Evolutionary conservation across 2,888 invertebrate species (phyloP).

Genomic region (Volucella inanis): DNA sequence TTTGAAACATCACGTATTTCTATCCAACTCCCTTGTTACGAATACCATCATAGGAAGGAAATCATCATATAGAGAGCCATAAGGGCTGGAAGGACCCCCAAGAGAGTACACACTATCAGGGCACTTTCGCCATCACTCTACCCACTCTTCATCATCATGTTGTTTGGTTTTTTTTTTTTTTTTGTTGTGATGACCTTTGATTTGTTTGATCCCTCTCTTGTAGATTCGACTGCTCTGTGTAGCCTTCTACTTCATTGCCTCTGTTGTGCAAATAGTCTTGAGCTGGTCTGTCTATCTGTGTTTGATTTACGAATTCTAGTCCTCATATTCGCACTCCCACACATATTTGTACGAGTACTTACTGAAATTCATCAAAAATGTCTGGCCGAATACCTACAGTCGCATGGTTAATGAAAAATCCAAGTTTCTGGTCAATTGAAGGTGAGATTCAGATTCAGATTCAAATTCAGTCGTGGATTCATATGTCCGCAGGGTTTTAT

Average conservation of each 20-base stretch:
- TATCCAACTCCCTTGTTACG: constrained; percentile 11
- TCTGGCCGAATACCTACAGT: too few species aligned
- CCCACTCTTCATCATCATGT: background rate
- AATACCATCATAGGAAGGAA: background rate
- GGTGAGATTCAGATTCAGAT: background rate
- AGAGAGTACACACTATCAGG: constrained; percentile 32
- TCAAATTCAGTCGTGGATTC: background rate
- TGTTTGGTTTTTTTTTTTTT: background rate
- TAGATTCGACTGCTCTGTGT: background rate
- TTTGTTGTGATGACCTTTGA: constrained; percentile 33
- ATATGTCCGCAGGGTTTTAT: constrained; percentile 2
- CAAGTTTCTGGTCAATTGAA: constrained; percentile 60
- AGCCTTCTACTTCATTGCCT: background rate
- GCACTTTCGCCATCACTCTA: background rate
- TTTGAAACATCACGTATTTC: constrained; percentile 64
- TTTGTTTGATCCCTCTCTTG: constrained; percentile 11
- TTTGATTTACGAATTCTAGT: constrained; percentile 35
- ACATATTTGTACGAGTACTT: too few species aligned
- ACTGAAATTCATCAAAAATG: too few species aligned
- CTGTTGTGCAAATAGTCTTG: constrained; percentile 19
- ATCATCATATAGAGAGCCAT: constrained; percentile 13
- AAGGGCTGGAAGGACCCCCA: constrained; percentile 25
- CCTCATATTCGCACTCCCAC: too few species aligned
- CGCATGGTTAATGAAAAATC: background rate
- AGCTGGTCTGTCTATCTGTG: background rate